A percentile compares a stretch with the other conserved stretches of the same genome.
Evolutionary conservation across 2,113 vertebrate genomes (phyloP).

Genomic region (Alces alces): DNA sequence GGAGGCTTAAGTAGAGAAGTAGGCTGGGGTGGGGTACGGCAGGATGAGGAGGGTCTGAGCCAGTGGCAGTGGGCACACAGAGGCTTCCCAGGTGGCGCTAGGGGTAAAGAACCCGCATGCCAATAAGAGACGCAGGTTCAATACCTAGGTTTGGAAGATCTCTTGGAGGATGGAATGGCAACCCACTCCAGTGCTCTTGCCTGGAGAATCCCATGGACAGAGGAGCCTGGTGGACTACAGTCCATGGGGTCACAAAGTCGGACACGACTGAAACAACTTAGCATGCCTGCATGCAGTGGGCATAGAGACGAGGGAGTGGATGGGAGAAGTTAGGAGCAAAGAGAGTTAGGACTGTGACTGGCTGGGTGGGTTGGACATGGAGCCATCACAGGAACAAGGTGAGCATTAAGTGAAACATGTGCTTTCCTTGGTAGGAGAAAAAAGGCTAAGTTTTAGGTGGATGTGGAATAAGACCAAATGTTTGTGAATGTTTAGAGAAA

Average conservation of each 20-base stretch:
- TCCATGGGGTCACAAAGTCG: background rate
- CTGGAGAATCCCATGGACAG: background rate
- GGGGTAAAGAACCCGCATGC: background rate
- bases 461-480: constrained; percentile 54
- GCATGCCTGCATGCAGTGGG: background rate
- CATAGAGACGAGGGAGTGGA: background rate
- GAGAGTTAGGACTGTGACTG: background rate
- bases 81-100: background rate
- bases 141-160: background rate
- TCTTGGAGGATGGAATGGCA: background rate
- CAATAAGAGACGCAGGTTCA: background rate
- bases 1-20: background rate
- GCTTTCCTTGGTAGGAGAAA: constrained; percentile 42
- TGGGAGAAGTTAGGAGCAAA: background rate
- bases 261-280: background rate
- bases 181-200: background rate
- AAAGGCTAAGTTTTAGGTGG: constrained; percentile 14
- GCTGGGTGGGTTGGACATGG: background rate
- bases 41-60: background rate
- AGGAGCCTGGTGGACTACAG: background rate
- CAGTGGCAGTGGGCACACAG: no score
- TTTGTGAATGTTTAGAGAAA: background rate
- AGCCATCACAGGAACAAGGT: background rate
- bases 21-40: background rate
- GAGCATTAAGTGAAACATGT: background rate